Evolutionary conservation across 1,140 invertebrate species (phyloP), one percentile per base, ranked within the genome.

Genomic region (Campoletis sonorensis): DNA sequence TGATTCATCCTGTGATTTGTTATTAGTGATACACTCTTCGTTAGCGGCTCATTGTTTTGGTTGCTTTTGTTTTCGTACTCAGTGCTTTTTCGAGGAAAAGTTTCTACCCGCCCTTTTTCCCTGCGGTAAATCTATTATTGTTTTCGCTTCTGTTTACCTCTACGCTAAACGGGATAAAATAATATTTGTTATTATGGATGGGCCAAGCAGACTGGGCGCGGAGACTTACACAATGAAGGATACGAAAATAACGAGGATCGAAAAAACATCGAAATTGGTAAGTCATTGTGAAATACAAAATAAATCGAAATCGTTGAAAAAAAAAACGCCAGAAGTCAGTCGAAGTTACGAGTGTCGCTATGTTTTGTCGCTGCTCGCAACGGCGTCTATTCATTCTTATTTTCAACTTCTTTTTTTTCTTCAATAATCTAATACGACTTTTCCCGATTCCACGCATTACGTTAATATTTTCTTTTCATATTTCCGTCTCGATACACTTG

Each of bases 1-100:
- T 67, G 61, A 67, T 67, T 67, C 21, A 67, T 67, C 23, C n/a
- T 67, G 61, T 67, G 21, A 26, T 67, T 67, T 67, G 61, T 67
- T 67, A 67, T 67, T 26, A 67, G 61, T 67, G 61, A 67, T 67
- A 67, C 21, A 15, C 15, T 67, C 23, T 27, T 26, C 23, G 13
- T 67, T 27, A 23, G 10, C 21, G 21, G 61, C 23, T 67, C 23
- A 26, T 27, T 23, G 23, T n/a, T 67, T 67, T 67, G 1, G 40
- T 45, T 45, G 40, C 40, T 45, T 45, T 13, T 8, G 2, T 10
- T 45, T 27, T 67, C 23, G 8, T 67, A 27, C 23, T 67, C 61
- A 67, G 61, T 67, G 61, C 4, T 67, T 27, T 58, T 45, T 13
- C 8, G 13, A 45, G 13, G 5, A 8, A 58, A 58, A 58, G 5